These are phyloP conservation scores for Ellobius talpinus DNA, from an alignment of 2,113 vertebrate genomes.

Conservation along the genomic window DNA sequence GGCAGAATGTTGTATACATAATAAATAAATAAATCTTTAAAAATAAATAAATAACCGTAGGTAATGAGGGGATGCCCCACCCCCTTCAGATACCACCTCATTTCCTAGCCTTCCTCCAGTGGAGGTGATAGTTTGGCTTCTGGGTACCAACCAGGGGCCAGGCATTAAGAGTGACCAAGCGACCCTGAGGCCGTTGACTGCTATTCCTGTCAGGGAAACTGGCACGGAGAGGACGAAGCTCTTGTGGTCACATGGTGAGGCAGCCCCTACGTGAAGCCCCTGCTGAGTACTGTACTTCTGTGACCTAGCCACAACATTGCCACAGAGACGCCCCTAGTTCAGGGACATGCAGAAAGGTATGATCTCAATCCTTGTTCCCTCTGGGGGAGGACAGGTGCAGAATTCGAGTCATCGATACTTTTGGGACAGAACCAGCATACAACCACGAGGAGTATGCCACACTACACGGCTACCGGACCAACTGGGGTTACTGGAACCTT, in stretches of 20 bases:
- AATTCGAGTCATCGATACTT: conserved; percentile 97
- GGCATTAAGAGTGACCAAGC: not conserved
- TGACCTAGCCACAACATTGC: not conserved
- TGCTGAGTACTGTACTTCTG: fast-evolving
- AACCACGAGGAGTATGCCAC: conserved; percentile 98
- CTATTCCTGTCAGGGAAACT: not conserved
- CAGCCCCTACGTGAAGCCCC: fast-evolving
- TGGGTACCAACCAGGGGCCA: not conserved
- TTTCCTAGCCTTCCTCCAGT: not conserved
- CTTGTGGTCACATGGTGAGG: not conserved
- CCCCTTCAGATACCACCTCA: not conserved
- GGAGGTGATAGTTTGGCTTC: not conserved
- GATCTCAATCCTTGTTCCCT: not conserved
- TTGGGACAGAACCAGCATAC: conserved; percentile 97
- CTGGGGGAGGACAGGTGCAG: conserved; percentile 90
- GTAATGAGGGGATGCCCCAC: not conserved
- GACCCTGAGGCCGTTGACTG: fast-evolving
- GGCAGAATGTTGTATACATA: too few species aligned
- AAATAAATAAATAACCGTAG: too few species aligned
- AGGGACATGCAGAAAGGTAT: not conserved
- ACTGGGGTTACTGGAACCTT: conserved; percentile 99
- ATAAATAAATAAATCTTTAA: too few species aligned
- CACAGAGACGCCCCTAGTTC: not conserved
- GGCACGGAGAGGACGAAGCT: not conserved
- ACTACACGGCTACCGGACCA: conserved; percentile 95